These are phyloP conservation scores for Prinia subflava DNA, from an alignment of 2,113 vertebrate species.

Conservation along the genomic window DNA sequence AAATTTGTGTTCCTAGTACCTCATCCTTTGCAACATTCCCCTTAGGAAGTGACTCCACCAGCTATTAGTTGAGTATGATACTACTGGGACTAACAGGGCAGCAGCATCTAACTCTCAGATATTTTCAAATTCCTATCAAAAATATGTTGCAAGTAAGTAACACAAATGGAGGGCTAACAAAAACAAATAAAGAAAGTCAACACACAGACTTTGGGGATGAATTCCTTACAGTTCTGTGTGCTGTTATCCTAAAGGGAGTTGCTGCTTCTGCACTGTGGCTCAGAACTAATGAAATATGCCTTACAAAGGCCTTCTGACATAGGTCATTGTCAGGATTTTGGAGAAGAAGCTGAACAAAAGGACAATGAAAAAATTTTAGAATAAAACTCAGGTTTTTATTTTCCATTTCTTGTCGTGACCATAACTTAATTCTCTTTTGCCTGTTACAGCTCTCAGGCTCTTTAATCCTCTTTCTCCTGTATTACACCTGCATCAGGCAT, in stretches of 20 bases:
- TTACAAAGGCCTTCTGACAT: too few species aligned
- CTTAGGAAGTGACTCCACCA: background rate
- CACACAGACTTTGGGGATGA: background rate
- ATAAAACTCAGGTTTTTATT: background rate
- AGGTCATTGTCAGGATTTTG: too few species aligned
- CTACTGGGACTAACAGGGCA: background rate
- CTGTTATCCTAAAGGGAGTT: background rate
- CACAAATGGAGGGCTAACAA: background rate
- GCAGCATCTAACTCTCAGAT: background rate
- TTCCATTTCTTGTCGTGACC: background rate
- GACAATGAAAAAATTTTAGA: background rate
- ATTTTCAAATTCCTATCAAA: background rate
- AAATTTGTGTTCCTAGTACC: background rate
- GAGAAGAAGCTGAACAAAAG: background rate
- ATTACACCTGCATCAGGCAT: background rate
- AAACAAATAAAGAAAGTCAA: background rate
- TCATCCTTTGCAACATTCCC: background rate
- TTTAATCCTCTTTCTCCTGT: background rate
- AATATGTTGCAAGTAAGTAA: background rate
- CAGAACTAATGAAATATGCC: background rate
- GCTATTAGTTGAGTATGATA: background rate
- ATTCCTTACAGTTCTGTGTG: background rate
- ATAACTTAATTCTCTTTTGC: background rate
- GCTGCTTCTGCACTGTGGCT: background rate
- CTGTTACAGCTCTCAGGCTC: background rate